Evolutionary conservation across 2,888 invertebrate genomes (phyloP).

Genomic region (Gortyna flavago): DNA sequence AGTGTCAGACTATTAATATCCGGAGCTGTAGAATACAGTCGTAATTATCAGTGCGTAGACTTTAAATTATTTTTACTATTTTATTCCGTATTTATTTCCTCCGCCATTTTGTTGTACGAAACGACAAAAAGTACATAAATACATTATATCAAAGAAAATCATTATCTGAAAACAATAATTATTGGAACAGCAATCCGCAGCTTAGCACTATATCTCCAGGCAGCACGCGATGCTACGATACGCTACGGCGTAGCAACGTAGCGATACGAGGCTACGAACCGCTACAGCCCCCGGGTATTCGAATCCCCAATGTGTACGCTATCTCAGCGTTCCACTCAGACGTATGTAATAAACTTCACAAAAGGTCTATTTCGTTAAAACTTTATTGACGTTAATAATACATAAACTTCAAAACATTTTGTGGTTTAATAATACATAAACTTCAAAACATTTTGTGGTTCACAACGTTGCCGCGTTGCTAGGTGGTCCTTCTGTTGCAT

Average conservation of each 20-base stretch:
- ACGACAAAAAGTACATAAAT: not conserved
- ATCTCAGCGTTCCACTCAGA: conserved; percentile 20
- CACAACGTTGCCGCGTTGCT: not conserved
- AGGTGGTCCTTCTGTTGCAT: not conserved
- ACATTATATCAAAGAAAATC: not conserved
- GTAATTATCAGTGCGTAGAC: not conserved
- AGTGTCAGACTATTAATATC: not conserved
- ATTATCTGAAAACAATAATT: not conserved
- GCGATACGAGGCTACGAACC: conserved; percentile 15
- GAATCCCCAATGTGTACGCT: not conserved
- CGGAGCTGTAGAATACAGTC: too few relatives aligned
- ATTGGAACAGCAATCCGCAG: not conserved
- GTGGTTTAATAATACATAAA: not conserved
- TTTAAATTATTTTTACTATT: not conserved
- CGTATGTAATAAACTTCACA: not conserved
- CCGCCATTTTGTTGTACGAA: not conserved
- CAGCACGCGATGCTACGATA: conserved; percentile 2
- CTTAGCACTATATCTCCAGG: conserved; percentile 8
- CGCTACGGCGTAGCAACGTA: conserved; percentile 25
- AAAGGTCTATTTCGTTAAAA: not conserved
- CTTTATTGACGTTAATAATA: not conserved
- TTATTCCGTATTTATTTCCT: not conserved
- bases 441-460: not conserved
- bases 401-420: not conserved
- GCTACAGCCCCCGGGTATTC: not conserved